Evolutionary conservation across 2,888 invertebrate genomes (phyloP).

Genomic region (Erebia palarica): DNA sequence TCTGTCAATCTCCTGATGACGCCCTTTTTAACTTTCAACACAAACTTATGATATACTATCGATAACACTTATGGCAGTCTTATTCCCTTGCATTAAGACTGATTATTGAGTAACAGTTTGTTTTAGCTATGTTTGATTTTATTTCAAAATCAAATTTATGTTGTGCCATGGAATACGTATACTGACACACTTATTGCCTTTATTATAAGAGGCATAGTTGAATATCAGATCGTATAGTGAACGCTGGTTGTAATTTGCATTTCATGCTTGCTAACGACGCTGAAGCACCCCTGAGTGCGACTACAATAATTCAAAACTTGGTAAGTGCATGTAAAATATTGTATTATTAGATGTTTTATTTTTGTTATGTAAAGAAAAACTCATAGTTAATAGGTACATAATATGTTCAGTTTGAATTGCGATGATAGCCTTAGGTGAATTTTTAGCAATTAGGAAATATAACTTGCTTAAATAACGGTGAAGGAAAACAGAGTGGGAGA

Average conservation of each 20-base stretch:
- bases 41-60: slow-evolving; percentile 40
- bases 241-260: slow-evolving; percentile 38
- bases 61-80: slow-evolving; percentile 19
- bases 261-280: slow-evolving; percentile 65
- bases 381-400: no score
- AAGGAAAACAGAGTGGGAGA: no score
- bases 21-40: slow-evolving; percentile 46
- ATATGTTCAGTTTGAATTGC: no score
- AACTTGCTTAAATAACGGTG: no score
- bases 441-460: no score
- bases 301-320: slow-evolving; percentile 37
- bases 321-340: not conserved
- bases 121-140: slow-evolving; percentile 7
- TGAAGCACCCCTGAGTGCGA: slow-evolving; percentile 34
- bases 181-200: slow-evolving; percentile 16
- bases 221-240: slow-evolving; percentile 2
- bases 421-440: no score
- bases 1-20: slow-evolving; percentile 62
- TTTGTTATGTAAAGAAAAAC: not conserved
- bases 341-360: not conserved
- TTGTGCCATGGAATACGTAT: slow-evolving; percentile 14
- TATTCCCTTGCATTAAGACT: slow-evolving; percentile 32
- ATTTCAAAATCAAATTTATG: slow-evolving; percentile 44
- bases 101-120: slow-evolving; percentile 35
- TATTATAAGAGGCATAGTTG: slow-evolving; percentile 39